Base-by-base conservation (phyloP, 2,113 vertebrate species). In the Sitta europaea region DNA sequence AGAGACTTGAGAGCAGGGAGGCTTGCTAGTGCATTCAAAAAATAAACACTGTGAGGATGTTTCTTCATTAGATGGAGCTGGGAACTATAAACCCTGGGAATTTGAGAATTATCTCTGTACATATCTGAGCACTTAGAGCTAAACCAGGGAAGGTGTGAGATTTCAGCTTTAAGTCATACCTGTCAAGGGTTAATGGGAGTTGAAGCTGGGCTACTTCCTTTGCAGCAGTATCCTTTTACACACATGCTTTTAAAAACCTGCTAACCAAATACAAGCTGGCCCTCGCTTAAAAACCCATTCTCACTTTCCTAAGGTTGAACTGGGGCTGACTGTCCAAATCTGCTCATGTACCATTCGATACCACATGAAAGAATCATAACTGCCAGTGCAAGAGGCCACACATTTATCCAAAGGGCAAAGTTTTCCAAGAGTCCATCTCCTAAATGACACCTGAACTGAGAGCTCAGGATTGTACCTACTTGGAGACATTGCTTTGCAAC, bases 131-230 rank as follows among this genome's bases (percentile, higher is more conserved):
- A 94, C 91, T 93, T 87, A 95, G 14, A 90, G 68, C 82, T 94
- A 93, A 88, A 93, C 38, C 75, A 55, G 68, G 43, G 68, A 95
- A 88, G 92, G 94, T 96, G 94, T 96, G 96, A 95, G 79, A 84
- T 97, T 96, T 95, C 96, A 94, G 90, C 90, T 87, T 78, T 84
- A 93, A 92, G 82, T 94, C 82, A 59, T 95, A 96, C 96, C 93
- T 96, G 94, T 92, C 94, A 96, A 78, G 96, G 96, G 96, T 97
- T 96, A 97, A 96, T 96, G 93, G 85, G 88, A 83, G 48, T 66
- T 67, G 90, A 68, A 92, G 82, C 82, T 57, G 75, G 75, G 51
- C 59, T 90, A 38, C 90, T 95, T 96, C 93, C 96, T 94, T 92
- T 93, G 79, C 93, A 88, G 82, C 50, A 59, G 93, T 95, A 95